phyloP scores from a whole-genome alignment of 2,888 invertebrate species.

The Balanococcus diminutus region DNA sequence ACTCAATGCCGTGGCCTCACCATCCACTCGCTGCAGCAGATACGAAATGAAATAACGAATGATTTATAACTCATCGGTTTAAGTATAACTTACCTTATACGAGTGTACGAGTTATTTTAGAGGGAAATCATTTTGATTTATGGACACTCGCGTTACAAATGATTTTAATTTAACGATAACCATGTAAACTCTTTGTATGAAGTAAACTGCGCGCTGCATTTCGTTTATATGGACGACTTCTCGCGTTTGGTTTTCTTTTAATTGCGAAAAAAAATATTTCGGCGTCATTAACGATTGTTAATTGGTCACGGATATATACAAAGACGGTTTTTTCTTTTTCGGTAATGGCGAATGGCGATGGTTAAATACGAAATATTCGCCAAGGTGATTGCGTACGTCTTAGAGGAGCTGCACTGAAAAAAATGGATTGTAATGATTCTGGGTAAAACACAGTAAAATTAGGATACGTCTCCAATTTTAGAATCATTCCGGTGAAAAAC shows the following conservation, averaged over 20 bases:
- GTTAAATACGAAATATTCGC: neutral
- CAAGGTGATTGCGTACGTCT: neutral
- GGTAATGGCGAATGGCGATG: no score
- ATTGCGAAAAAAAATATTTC: slow-evolving; percentile 13
- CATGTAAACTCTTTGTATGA: slow-evolving; percentile 21
- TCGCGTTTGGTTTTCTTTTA: neutral
- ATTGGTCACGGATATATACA: slow-evolving; percentile 27
- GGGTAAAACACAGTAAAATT: no score
- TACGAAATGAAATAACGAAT: neutral
- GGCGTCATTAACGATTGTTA: slow-evolving; percentile 23
- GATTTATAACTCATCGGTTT: neutral
- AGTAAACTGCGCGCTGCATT: neutral
- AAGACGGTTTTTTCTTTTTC: neutral
- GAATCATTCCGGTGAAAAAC: no score
- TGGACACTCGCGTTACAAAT: neutral
- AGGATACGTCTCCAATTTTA: no score
- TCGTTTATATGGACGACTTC: neutral
- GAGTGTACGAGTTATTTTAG: neutral
- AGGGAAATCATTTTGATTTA: slow-evolving; percentile 3
- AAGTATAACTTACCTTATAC: neutral
- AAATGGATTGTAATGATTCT: no score
- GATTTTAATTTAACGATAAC: slow-evolving; percentile 23
- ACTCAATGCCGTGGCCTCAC: neutral
- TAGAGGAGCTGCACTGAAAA: no score
- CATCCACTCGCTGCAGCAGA: neutral